phyloP scores from a whole-genome alignment of 2,888 invertebrate genomes.

The Rugalucina vietnamica region DNA sequence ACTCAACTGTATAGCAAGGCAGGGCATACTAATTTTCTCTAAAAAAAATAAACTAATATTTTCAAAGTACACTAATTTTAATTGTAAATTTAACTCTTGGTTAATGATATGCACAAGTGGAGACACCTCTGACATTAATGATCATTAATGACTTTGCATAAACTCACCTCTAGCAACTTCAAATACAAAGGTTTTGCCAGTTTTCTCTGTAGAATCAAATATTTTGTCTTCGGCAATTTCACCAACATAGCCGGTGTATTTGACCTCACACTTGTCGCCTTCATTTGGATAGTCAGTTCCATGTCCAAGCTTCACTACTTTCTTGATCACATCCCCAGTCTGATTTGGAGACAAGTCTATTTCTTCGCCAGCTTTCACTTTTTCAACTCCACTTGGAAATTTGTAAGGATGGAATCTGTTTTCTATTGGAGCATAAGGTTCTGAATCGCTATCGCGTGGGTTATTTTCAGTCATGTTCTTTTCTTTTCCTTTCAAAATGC shows the following conservation, averaged over 20 bases:
- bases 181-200: constrained; percentile 94
- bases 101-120: too few relatives aligned
- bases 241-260: constrained; percentile 39
- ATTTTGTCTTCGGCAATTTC: constrained; percentile 29
- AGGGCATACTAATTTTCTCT: too few relatives aligned
- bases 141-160: constrained; percentile 94
- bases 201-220: constrained; percentile 72
- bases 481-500: too few relatives aligned
- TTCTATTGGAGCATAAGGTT: neutral
- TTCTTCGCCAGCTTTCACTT: constrained; percentile 25
- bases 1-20: too few relatives aligned
- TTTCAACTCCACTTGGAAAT: constrained; percentile 2
- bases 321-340: constrained; percentile 44
- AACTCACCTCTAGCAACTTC: constrained; percentile 91
- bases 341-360: constrained; percentile 39
- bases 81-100: too few relatives aligned
- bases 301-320: constrained; percentile 33
- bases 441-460: neutral
- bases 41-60: too few relatives aligned
- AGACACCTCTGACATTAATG: too few relatives aligned
- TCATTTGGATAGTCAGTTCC: constrained; percentile 37
- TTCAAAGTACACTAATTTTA: too few relatives aligned
- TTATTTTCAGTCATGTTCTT: neutral
- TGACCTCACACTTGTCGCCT: constrained; percentile 39
- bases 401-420: neutral